These are phyloP conservation scores for Trichechus manatus DNA, from an alignment of 2,113 vertebrate genomes.

Conservation along the genomic window DNA sequence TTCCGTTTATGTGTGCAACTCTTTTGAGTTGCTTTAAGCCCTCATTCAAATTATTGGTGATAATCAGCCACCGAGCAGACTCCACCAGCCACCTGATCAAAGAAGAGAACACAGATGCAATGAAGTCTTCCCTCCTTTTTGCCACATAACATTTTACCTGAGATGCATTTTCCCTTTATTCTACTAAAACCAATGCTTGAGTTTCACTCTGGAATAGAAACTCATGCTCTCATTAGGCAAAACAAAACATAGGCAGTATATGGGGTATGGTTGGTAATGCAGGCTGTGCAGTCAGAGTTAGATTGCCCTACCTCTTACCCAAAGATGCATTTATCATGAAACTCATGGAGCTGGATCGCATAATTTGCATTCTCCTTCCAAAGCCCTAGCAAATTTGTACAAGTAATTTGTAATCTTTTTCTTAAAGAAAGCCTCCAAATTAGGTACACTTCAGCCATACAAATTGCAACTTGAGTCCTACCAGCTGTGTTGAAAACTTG, in stretches of 20 bases:
- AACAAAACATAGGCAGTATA: not conserved
- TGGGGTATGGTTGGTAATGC: too few relatives aligned
- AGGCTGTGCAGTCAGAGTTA: not conserved
- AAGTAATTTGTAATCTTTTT: not conserved
- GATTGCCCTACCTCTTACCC: not conserved
- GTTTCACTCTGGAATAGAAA: not conserved
- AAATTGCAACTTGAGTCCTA: not conserved
- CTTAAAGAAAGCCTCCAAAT: not conserved
- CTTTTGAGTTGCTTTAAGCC: constrained; percentile 12
- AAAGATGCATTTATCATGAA: not conserved
- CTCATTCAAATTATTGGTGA: not conserved
- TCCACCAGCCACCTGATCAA: constrained; percentile 5
- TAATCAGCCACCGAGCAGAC: constrained; percentile 52
- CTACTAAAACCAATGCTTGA: not conserved
- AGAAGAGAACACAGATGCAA: not conserved
- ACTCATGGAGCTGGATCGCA: not conserved
- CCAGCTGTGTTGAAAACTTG: not conserved
- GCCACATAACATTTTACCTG: not conserved
- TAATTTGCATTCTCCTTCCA: not conserved
- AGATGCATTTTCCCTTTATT: not conserved
- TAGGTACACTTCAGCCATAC: not conserved
- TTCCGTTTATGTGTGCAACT: constrained; percentile 54
- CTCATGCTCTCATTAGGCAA: not conserved
- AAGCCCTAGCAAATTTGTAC: not conserved
- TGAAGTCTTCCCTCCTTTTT: not conserved